These are phyloP conservation scores for Myathropa florea DNA, from an alignment of 2,888 invertebrate genomes.

Conservation along the genomic window DNA sequence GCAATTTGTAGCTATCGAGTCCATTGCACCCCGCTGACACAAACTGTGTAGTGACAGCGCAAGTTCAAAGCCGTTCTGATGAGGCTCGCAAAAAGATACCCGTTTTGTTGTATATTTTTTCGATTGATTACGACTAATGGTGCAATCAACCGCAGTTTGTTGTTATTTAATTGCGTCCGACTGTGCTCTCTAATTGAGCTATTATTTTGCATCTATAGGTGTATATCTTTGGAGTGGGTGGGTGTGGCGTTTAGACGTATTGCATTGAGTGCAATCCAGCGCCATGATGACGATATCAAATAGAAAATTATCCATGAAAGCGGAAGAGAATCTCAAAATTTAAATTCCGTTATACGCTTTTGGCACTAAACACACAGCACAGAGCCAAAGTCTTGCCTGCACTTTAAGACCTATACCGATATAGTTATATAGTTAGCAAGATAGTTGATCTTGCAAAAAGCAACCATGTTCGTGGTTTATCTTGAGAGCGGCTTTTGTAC, in stretches of 20 bases:
- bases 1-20: constrained; percentile 45
- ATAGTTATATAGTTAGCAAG: not conserved
- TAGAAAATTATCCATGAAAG: not conserved
- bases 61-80: constrained; percentile 63
- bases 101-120: not conserved
- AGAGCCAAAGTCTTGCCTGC: not conserved
- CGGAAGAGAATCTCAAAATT: constrained; percentile 39
- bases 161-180: constrained; percentile 61
- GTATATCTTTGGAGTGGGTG: constrained; percentile 5
- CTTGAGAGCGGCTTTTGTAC: constrained; percentile 15
- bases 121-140: constrained; percentile 24
- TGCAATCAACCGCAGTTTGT: constrained; percentile 62
- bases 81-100: constrained; percentile 40
- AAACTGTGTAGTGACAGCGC: constrained; percentile 4
- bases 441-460: constrained; percentile 15
- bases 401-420: not conserved
- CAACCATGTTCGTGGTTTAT: constrained; percentile 16
- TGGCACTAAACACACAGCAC: constrained; percentile 12
- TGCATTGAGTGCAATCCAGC: not conserved
- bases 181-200: constrained; percentile 59
- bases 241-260: not conserved
- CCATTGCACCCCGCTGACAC: constrained; percentile 37
- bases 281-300: not conserved
- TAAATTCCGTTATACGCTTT: constrained; percentile 51
- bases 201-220: constrained; percentile 33